Conservation (phyloP, 2,113 vertebrate species). For the Corythornis cristatus region DNA sequence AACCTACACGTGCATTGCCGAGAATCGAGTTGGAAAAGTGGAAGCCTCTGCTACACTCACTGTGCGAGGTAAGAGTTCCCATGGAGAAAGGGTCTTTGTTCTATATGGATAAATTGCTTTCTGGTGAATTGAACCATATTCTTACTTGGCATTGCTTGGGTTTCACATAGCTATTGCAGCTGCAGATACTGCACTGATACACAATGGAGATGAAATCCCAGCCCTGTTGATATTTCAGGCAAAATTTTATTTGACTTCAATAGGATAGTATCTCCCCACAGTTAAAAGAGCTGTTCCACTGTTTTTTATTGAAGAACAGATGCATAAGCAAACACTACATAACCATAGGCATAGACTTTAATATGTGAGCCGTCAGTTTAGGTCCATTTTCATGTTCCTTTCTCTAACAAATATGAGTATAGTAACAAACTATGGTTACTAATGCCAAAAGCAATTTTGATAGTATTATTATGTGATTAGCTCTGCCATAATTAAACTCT, state of each 20-base stretch:
- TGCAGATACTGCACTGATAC: neutral
- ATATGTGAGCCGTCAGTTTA: neutral
- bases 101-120: neutral
- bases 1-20: constrained; percentile 90
- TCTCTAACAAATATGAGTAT: neutral
- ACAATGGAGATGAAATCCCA: neutral
- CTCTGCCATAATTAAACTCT: constrained; percentile 6
- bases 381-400: neutral
- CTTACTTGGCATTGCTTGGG: neutral
- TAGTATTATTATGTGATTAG: neutral
- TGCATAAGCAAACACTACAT: neutral
- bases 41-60: constrained; percentile 93
- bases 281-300: neutral
- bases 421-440: neutral
- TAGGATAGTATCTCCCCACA: neutral
- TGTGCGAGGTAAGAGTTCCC: constrained; percentile 86
- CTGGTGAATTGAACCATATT: neutral
- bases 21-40: constrained; percentile 95
- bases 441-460: neutral
- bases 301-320: neutral
- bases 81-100: neutral
- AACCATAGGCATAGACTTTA: neutral
- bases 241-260: neutral
- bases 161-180: neutral
- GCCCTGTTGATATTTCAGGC: neutral